A percentile compares a stretch with the other conserved stretches of the same genome.
phyloP scores from a whole-genome alignment of 2,113 vertebrate genomes.

The Rhea pennata region DNA sequence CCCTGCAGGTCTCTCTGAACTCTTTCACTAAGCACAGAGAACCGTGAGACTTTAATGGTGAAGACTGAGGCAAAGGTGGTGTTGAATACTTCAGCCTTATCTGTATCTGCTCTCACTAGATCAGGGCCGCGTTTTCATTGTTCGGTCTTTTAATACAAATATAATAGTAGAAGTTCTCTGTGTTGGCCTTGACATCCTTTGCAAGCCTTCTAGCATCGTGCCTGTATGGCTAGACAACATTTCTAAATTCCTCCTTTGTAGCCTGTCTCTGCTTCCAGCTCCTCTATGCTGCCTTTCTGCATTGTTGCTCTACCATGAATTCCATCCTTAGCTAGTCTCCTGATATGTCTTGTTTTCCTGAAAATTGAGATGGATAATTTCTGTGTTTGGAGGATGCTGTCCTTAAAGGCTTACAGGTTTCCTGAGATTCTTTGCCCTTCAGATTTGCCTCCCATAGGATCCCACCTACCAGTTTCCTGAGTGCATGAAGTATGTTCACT shows the following conservation, averaged over 20 bases:
- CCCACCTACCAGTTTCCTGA: not conserved
- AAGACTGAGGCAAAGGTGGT: not conserved
- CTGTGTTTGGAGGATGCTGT: not conserved
- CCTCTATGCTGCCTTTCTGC: not conserved
- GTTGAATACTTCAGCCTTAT: not conserved
- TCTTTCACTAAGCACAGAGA: not conserved
- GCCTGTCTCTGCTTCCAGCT: not conserved
- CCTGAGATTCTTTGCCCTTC: not conserved
- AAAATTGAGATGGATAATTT: not conserved
- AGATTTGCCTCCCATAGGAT: not conserved
- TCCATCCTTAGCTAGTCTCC: not conserved
- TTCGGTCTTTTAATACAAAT: not conserved
- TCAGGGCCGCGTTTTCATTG: not conserved
- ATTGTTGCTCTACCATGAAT: not conserved
- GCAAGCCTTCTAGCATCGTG: not conserved
- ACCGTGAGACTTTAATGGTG: not conserved
- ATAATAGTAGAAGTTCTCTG: not conserved
- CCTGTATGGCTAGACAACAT: not conserved
- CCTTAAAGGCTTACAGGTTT: not conserved
- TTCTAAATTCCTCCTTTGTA: not conserved
- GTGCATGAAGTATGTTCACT: not conserved
- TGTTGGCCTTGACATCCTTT: not conserved
- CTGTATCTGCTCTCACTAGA: not conserved
- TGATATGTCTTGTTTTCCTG: not conserved
- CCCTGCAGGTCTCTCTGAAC: not conserved